phyloP scores from a whole-genome alignment of 2,888 invertebrate genomes.

The Chrysomela aeneicollis region DNA sequence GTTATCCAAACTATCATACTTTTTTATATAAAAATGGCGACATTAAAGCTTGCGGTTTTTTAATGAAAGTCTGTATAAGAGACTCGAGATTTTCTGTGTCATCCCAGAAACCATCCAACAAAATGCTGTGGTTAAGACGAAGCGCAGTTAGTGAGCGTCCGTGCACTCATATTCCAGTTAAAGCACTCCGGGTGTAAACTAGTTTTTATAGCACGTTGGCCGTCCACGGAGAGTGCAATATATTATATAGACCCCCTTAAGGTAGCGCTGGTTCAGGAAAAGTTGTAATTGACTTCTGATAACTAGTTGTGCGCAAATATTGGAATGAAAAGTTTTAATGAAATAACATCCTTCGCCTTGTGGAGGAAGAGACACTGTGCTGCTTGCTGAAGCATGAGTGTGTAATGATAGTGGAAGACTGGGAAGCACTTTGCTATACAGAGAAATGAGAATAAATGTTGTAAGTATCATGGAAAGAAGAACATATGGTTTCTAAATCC shows the following conservation, averaged over 20 bases:
- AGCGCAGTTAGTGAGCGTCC: constrained; percentile 1
- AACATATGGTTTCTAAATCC: background rate
- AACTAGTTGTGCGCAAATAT: constrained; percentile 28
- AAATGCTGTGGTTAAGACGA: no score
- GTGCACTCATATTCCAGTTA: background rate
- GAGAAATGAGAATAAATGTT: background rate
- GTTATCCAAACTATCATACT: no score
- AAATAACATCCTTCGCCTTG: constrained; percentile 13
- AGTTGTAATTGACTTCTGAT: constrained; percentile 31
- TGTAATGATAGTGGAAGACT: constrained; percentile 1
- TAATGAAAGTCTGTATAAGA: no score
- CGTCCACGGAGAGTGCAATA: constrained; percentile 51
- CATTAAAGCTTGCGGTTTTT: no score
- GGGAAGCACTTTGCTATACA: background rate
- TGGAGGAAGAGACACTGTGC: constrained; percentile 12
- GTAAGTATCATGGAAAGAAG: background rate
- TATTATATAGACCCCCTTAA: constrained; percentile 33
- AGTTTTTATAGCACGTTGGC: constrained; percentile 48
- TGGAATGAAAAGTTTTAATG: constrained; percentile 24
- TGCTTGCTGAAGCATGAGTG: background rate
- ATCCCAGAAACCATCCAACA: no score
- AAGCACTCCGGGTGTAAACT: constrained; percentile 34
- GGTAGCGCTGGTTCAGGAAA: constrained; percentile 19
- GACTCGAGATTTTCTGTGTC: no score
- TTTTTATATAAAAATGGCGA: no score